phyloP scores from a whole-genome alignment of 2,113 vertebrate species.

The Motacilla alba region DNA sequence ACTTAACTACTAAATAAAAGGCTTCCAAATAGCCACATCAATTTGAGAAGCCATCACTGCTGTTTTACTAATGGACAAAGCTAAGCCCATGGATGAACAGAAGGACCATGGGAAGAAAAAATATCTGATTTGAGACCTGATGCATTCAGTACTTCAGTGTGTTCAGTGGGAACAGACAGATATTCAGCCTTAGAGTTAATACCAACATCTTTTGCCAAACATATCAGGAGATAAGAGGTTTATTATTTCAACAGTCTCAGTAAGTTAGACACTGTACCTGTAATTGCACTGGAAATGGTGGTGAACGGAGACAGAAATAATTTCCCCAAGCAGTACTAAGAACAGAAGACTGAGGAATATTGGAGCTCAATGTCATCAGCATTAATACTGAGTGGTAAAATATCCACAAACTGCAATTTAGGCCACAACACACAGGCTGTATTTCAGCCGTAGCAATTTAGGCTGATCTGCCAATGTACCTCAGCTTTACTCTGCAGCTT shows the following conservation, averaged over 20 bases:
- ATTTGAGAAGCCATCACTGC: background rate
- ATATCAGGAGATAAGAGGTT: background rate
- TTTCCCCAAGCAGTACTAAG: background rate
- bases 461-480: background rate
- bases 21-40: background rate
- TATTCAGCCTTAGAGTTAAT: background rate
- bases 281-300: background rate
- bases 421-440: background rate
- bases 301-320: background rate
- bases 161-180: background rate
- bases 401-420: background rate
- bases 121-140: background rate
- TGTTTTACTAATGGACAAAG: background rate
- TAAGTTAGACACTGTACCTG: background rate
- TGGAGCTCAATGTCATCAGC: background rate
- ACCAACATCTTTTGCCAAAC: background rate
- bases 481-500: background rate
- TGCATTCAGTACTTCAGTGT: background rate
- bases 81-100: background rate
- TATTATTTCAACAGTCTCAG: background rate
- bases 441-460: background rate
- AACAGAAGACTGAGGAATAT: background rate
- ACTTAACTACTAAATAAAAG: background rate
- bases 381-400: background rate
- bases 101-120: background rate